phyloP scores from a whole-genome alignment of 2,888 invertebrate genomes.

The Aleiodes testaceus region DNA sequence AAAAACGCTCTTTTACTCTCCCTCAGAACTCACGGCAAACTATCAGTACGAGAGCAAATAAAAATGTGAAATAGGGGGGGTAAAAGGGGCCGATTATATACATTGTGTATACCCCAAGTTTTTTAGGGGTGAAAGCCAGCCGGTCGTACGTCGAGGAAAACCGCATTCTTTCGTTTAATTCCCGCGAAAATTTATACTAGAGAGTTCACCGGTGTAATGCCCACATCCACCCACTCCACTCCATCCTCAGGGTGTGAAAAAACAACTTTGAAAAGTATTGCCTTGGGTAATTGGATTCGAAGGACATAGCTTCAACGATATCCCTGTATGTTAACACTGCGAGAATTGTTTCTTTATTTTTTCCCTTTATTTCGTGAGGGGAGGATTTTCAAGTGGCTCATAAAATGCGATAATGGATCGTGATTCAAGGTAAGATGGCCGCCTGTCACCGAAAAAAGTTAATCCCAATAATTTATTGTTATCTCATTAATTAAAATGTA shows the following conservation, averaged over 20 bases:
- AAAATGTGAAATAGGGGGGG: slow-evolving; percentile 38
- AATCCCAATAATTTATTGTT: no score
- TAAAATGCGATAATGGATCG: slow-evolving; percentile 5
- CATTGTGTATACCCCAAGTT: slow-evolving; percentile 23
- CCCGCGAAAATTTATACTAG: slow-evolving; percentile 71
- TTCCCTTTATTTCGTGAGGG: slow-evolving; percentile 10
- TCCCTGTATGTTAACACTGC: slow-evolving; percentile 11
- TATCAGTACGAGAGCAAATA: slow-evolving; percentile 23
- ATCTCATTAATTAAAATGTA: no score
- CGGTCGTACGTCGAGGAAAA: slow-evolving; percentile 69
- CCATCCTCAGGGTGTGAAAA: slow-evolving; percentile 47
- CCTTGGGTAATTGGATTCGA: slow-evolving; percentile 68
- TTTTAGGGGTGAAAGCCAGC: slow-evolving; percentile 63
- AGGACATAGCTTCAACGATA: slow-evolving; percentile 36
- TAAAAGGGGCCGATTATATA: slow-evolving; percentile 36
- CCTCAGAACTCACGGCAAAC: slow-evolving; percentile 35
- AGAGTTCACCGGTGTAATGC: slow-evolving; percentile 53
- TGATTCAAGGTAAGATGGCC: no score
- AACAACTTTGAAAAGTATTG: slow-evolving; percentile 56
- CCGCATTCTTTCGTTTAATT: slow-evolving; percentile 74
- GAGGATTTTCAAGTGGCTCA: neutral
- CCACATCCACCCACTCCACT: slow-evolving; percentile 16
- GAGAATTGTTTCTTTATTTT: slow-evolving; percentile 37
- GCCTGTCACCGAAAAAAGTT: no score
- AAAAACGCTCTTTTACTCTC: slow-evolving; percentile 31